These are phyloP conservation scores for Drosophila simulans DNA, from an alignment of 1,140 invertebrate species.

Conservation along the genomic window DNA sequence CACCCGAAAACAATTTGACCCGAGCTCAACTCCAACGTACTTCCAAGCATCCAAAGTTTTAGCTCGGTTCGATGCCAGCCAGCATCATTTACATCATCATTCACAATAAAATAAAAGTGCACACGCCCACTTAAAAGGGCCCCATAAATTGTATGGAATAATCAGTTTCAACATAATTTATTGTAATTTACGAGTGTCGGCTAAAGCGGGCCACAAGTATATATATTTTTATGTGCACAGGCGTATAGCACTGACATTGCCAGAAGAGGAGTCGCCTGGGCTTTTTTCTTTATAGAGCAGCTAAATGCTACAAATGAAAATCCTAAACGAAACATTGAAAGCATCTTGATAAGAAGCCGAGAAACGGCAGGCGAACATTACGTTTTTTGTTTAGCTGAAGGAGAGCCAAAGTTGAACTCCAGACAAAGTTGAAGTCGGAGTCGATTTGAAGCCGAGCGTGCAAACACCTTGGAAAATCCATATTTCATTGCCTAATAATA, in stretches of 20 bases:
- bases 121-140: constrained; percentile 80
- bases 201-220: constrained; percentile 54
- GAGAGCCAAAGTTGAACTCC: constrained; percentile 29
- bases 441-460: constrained; percentile 61
- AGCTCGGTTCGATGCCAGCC: constrained; percentile 58
- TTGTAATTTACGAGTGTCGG: constrained; percentile 82
- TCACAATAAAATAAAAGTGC: constrained; percentile 83
- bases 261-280: constrained; percentile 53
- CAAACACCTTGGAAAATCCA: constrained; percentile 72
- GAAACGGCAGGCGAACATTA: constrained; percentile 48
- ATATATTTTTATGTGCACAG: constrained; percentile 9
- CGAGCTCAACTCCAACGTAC: constrained; percentile 58
- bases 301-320: constrained; percentile 83
- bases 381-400: constrained; percentile 16
- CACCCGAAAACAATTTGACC: constrained; percentile 68
- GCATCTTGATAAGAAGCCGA: constrained; percentile 72
- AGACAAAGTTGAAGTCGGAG: constrained; percentile 19
- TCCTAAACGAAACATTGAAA: constrained; percentile 81
- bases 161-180: constrained; percentile 83
- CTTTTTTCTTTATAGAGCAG: constrained; percentile 65
- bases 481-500: constrained; percentile 78
- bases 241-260: constrained; percentile 60
- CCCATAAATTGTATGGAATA: constrained; percentile 82
- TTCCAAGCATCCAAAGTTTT: constrained; percentile 33
- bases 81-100: constrained; percentile 82